A percentile compares a stretch with the other conserved stretches of the same genome.
These are phyloP conservation scores for Stomatorhinus walkeri DNA, from an alignment of 2,797 vertebrate species.

Conservation along the genomic window DNA sequence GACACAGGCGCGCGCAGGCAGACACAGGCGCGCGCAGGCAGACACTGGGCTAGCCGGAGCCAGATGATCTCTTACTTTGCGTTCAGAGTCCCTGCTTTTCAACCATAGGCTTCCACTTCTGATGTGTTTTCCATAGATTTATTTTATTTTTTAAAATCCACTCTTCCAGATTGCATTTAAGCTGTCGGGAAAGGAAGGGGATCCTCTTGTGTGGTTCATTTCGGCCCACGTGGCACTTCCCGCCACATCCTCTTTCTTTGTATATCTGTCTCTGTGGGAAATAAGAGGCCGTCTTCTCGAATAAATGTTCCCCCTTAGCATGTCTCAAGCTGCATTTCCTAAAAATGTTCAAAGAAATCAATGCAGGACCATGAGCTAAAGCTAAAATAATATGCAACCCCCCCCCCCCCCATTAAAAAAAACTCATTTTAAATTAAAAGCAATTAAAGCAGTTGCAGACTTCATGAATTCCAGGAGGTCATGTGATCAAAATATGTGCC, in stretches of 20 bases:
- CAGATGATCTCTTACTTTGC: background rate
- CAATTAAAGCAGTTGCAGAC: background rate
- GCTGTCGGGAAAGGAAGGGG: background rate
- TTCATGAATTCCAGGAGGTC: background rate
- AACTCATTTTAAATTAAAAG: background rate
- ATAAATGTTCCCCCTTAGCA: background rate
- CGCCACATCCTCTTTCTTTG: constrained; percentile 23
- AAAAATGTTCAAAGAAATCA: background rate
- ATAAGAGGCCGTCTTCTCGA: background rate
- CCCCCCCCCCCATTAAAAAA: background rate
- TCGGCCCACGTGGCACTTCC: constrained; percentile 21
- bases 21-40: too few relatives aligned
- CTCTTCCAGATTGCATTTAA: constrained; percentile 15
- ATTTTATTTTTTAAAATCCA: constrained; percentile 19
- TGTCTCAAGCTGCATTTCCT: background rate
- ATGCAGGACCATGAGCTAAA: background rate
- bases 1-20: too few relatives aligned
- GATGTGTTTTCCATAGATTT: constrained; percentile 17
- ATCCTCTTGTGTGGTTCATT: constrained; percentile 20
- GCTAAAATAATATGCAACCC: background rate
- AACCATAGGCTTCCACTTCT: background rate
- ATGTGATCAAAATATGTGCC: background rate
- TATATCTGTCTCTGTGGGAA: background rate
- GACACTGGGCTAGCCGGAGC: too few relatives aligned
- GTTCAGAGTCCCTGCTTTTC: background rate